Conservation (phyloP, 2,888 invertebrate genomes). For the Hypsopygia costalis region DNA sequence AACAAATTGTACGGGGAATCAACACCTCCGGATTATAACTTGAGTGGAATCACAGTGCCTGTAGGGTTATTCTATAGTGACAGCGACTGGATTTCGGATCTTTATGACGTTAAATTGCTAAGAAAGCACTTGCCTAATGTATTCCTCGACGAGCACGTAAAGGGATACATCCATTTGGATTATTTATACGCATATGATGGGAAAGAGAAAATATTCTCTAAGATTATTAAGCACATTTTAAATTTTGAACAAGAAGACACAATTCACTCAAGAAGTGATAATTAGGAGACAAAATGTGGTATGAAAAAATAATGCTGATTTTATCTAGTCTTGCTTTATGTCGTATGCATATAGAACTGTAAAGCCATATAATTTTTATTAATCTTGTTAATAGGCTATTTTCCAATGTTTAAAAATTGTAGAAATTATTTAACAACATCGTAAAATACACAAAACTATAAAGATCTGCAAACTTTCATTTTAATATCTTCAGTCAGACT, state of each 20-base stretch:
- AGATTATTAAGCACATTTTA: constrained; percentile 43
- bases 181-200: constrained; percentile 82
- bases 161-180: constrained; percentile 83
- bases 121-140: constrained; percentile 69
- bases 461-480: no score
- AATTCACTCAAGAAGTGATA: no score
- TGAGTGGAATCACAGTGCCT: constrained; percentile 41
- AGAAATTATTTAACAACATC: no score
- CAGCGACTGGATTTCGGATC: constrained; percentile 68
- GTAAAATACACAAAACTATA: no score
- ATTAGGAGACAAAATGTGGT: no score
- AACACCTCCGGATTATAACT: constrained; percentile 51
- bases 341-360: no score
- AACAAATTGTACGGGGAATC: constrained; percentile 58
- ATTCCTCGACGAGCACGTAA: constrained; percentile 63
- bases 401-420: no score
- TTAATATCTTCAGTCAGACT: no score
- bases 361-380: no score
- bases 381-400: no score
- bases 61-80: constrained; percentile 50
- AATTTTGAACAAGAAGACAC: constrained; percentile 27
- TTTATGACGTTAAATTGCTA: constrained; percentile 65
- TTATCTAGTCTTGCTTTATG: no score
- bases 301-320: no score
- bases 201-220: constrained; percentile 69